phyloP scores from a whole-genome alignment of 2,113 vertebrate species.

The Triplophysa dalaica region DNA sequence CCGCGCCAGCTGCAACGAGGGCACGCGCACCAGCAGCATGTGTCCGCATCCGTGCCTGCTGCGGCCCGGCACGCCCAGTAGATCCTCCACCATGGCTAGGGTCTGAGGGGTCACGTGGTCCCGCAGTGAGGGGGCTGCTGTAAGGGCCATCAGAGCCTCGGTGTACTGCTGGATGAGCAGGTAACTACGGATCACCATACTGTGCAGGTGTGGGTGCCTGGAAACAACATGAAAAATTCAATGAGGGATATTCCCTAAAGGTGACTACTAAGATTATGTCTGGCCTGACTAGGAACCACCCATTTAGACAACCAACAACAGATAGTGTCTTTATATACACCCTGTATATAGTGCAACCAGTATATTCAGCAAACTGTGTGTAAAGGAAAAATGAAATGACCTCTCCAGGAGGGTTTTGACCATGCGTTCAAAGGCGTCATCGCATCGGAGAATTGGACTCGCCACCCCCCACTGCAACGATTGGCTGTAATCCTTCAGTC shows the following conservation, averaged over 20 bases:
- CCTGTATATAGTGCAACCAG: neutral
- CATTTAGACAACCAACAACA: no score
- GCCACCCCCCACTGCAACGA: slow-evolving; percentile 95
- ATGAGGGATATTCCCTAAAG: neutral
- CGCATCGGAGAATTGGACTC: slow-evolving; percentile 92
- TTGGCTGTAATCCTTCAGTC: slow-evolving; percentile 90
- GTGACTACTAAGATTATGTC: no score
- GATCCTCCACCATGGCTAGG: slow-evolving; percentile 91
- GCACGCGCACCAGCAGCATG: slow-evolving; percentile 95
- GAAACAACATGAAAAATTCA: neutral
- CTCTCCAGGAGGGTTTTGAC: slow-evolving; percentile 90
- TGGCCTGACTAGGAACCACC: no score
- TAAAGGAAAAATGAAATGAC: slow-evolving; percentile 66
- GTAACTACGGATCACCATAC: slow-evolving; percentile 98
- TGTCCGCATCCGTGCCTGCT: slow-evolving; percentile 84
- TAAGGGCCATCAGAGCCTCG: slow-evolving; percentile 95
- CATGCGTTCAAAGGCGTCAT: slow-evolving; percentile 98
- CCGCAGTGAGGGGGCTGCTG: slow-evolving; percentile 84
- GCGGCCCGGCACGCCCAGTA: slow-evolving; percentile 85
- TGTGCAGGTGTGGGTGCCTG: slow-evolving; percentile 94
- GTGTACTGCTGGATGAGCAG: slow-evolving; percentile 98
- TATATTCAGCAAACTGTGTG: neutral
- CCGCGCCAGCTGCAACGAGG: slow-evolving; percentile 94
- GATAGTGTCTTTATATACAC: no score
- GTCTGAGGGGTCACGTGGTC: slow-evolving; percentile 96